Base-by-base conservation (phyloP, 2,888 invertebrate species). In the Dolomedes plantarius region DNA sequence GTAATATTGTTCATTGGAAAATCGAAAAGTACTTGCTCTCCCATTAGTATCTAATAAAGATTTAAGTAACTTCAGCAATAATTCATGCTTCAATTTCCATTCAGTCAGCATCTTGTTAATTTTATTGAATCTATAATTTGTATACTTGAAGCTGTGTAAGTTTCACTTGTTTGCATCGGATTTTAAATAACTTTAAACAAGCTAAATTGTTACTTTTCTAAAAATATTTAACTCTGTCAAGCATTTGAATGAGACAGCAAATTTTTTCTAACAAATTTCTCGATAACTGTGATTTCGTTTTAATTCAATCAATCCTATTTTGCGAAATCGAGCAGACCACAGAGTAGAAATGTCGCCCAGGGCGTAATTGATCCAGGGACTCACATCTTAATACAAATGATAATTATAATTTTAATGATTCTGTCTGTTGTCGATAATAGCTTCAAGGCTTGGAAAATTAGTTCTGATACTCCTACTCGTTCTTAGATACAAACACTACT, bases 401-500 rank as follows among this genome's bases (percentile, higher is more conserved):
- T 72, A 79, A 72, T 79, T 71, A 79, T 46, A 62, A 71, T 64
- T 72, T 69, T 56, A 69, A 50, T 46, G 56, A 13, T 62, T 41
- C 28, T 62, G n/a, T 16, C 23, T 65, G 23, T 27, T 62, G 28
- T 28, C 62, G 67, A 67, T 73, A 36, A 46, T 72, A 50, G 65
- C 56, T 23, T 16, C 5, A 29, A 69, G 65, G 65, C 50, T 9
- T 6, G 36, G 9, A 46, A 71, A 19, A 23, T 79, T 36, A 80
- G 64, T 73, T 64, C 19, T 69, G 68, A 67, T 74, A 29, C 62
- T 56, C n/a, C 23, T 13, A 23, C 29, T 19, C 29, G n/a, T 81
- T 81, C 56, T 62, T 81, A 31, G 32, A 62, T 39, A 29, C 62
- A 62, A 69, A 50, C 23, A 23, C 23, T 2, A 28, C 41, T 41